Conservation (phyloP, 2,888 invertebrate genomes). For the Scaptomyza caliginosa region DNA sequence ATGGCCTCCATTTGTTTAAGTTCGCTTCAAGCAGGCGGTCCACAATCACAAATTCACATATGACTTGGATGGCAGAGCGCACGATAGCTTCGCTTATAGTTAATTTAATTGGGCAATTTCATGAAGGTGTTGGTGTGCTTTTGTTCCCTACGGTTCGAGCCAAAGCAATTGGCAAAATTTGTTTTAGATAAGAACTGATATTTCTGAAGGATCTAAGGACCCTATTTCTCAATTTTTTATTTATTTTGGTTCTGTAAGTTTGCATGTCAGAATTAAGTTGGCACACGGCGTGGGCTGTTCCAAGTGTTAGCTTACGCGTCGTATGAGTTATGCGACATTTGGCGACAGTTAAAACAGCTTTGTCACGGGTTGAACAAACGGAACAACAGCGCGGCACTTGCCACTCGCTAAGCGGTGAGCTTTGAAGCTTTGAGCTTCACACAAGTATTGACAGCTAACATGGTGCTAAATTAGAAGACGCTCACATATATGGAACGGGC, state of each 20-base stretch:
- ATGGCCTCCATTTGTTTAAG: constrained; percentile 56
- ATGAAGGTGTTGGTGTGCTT: constrained; percentile 62
- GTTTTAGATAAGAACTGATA: constrained; percentile 41
- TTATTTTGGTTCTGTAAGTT: constrained; percentile 4
- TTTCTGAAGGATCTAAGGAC: no score
- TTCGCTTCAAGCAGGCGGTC: constrained; percentile 45
- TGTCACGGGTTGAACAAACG: constrained; percentile 55
- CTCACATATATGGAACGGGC: constrained; percentile 40
- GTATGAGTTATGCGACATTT: constrained; percentile 60
- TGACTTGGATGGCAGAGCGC: constrained; percentile 23
- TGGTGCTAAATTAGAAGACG: constrained; percentile 71
- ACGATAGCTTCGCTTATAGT: constrained; percentile 70
- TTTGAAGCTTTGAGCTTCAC: constrained; percentile 64
- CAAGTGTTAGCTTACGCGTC: constrained; percentile 47
- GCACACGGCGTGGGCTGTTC: constrained; percentile 40
- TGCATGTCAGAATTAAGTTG: no score
- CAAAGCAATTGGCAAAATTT: constrained; percentile 46
- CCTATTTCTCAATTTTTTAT: no score
- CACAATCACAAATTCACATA: constrained; percentile 48
- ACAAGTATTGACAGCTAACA: constrained; percentile 67
- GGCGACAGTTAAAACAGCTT: constrained; percentile 19
- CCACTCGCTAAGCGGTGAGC: constrained; percentile 47
- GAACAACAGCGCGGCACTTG: constrained; percentile 53
- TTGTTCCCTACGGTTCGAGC: constrained; percentile 43
- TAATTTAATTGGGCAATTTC: constrained; percentile 80